Percentiles rank a stretch among this genome's conserved stretches.
phyloP scores from a whole-genome alignment of 1,140 invertebrate species.

The Cotesia vestalis region DNA sequence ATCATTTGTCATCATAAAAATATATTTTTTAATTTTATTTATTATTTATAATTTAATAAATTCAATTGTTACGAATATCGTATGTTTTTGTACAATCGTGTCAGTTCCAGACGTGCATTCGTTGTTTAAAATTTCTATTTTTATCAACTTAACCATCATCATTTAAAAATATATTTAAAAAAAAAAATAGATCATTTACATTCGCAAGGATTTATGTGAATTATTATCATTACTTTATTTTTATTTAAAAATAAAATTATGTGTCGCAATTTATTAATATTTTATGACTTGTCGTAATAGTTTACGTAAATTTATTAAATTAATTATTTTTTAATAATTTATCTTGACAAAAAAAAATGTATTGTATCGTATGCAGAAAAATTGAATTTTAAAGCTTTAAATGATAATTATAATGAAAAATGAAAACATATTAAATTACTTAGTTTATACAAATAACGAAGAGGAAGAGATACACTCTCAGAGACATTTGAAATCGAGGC shows the following conservation, averaged over 20 bases:
- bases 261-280: slow-evolving; percentile 8
- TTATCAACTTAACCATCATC: neutral
- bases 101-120: neutral
- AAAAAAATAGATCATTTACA: too few relatives aligned
- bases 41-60: neutral
- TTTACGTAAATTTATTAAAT: too few relatives aligned
- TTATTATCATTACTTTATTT: slow-evolving; percentile 8
- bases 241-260: slow-evolving; percentile 22
- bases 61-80: neutral
- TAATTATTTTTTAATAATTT: too few relatives aligned
- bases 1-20: neutral
- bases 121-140: slow-evolving; percentile 16
- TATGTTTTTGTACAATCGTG: too few relatives aligned
- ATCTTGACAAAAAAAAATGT: too few relatives aligned
- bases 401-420: slow-evolving; percentile 18
- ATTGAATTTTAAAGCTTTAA: slow-evolving; percentile 38
- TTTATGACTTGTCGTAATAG: too few relatives aligned
- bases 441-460: slow-evolving; percentile 46
- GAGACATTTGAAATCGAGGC: slow-evolving; percentile 63
- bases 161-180: neutral
- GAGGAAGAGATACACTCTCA: slow-evolving; percentile 53
- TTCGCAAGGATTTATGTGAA: neutral
- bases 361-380: too few relatives aligned
- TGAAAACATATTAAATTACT: too few relatives aligned
- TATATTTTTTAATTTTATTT: neutral